These are phyloP conservation scores for Schizothorax lantsangensis DNA, from an alignment of 2,797 vertebrate species.

Conservation along the genomic window DNA sequence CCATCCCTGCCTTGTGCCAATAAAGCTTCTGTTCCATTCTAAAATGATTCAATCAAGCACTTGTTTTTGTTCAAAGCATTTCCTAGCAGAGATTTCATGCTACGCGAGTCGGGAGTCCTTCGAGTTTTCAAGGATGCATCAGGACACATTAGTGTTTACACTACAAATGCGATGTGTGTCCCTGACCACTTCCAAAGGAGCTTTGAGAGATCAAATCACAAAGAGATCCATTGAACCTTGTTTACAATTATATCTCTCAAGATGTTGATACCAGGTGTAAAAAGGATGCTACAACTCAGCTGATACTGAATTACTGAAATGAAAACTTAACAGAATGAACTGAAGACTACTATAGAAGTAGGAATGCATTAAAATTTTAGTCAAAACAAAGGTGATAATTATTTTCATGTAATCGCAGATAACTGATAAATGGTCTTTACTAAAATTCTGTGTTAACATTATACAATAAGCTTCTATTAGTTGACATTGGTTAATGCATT, in stretches of 20 bases:
- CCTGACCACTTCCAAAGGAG: background rate
- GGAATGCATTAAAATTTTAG: background rate
- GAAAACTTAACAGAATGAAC: background rate
- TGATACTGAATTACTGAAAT: background rate
- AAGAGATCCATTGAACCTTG: background rate
- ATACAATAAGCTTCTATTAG: background rate
- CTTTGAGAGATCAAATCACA: conserved; percentile 4
- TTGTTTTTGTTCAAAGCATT: conserved; percentile 6
- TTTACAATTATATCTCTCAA: background rate
- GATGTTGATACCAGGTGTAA: background rate
- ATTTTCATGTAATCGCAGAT: background rate
- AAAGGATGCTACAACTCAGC: background rate
- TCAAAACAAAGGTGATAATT: background rate
- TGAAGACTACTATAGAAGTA: background rate
- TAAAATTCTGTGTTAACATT: background rate
- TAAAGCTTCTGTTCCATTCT: background rate
- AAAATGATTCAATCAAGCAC: background rate
- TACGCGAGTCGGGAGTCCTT: background rate
- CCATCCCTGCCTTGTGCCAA: background rate
- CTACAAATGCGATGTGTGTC: background rate
- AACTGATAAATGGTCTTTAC: background rate
- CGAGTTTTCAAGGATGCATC: conserved; percentile 1
- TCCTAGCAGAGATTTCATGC: background rate
- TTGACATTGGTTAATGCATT: background rate
- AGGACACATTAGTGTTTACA: conserved; percentile 6